Percentiles rank a stretch among this genome's conserved stretches.
Evolutionary conservation across 2,113 vertebrate genomes (phyloP).

Genomic region (Ceratotherium simum): DNA sequence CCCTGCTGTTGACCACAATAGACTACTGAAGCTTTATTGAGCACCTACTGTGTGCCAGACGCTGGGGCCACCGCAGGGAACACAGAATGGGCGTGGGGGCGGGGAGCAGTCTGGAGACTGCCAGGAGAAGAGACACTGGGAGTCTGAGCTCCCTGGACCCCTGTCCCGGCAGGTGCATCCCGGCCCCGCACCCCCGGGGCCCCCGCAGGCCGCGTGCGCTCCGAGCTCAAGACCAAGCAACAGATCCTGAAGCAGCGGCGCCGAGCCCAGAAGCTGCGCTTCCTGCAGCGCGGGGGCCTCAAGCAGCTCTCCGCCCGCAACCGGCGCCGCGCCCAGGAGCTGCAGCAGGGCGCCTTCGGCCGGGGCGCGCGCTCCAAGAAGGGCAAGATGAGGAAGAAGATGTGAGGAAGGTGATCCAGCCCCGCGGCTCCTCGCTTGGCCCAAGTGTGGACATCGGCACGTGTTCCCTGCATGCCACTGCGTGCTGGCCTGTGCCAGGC

Average conservation of each 20-base stretch:
- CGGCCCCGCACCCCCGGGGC: background rate
- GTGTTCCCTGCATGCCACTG: rapidly evolving
- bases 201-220: constrained; percentile 81
- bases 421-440: rapidly evolving
- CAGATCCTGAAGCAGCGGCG: constrained; percentile 96
- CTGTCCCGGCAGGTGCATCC: constrained; percentile 65
- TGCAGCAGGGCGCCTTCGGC: constrained; percentile 93
- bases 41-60: background rate
- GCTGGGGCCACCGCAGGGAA: background rate
- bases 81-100: rapidly evolving
- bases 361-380: constrained; percentile 85
- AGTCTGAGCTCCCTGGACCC: background rate
- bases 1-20: too few relatives aligned
- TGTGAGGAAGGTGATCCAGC: constrained; percentile 76
- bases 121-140: rapidly evolving
- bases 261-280: constrained; percentile 90
- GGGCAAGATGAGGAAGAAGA: constrained; percentile 94
- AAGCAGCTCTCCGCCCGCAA: constrained; percentile 89
- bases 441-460: background rate
- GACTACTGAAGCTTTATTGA: background rate
- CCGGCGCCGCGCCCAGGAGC: constrained; percentile 87
- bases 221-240: constrained; percentile 92
- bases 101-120: background rate
- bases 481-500: background rate
- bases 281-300: constrained; percentile 94